A percentile compares a stretch with the other conserved stretches of the same genome.
phyloP scores from a whole-genome alignment of 2,888 invertebrate species.

The Catocala sponsa region DNA sequence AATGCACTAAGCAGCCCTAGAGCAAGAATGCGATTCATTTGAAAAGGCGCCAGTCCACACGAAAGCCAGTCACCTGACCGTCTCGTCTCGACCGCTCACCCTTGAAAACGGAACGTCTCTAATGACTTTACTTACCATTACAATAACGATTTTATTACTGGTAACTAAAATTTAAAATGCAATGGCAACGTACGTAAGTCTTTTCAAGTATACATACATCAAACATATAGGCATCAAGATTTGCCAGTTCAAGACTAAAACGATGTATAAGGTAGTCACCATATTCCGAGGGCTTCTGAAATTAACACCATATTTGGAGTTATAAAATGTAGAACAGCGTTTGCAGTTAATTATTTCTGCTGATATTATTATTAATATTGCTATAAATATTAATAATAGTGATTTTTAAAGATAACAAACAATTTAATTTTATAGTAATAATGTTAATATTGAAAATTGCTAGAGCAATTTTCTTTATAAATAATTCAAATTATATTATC shows the following conservation, averaged over 20 bases:
- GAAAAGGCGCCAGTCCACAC: constrained; percentile 73
- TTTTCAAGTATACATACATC: constrained; percentile 9
- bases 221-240: constrained; percentile 53
- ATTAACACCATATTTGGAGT: too few relatives aligned
- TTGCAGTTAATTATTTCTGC: too few relatives aligned
- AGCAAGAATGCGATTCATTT: constrained; percentile 78
- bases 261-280: constrained; percentile 33
- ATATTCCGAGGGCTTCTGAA: too few relatives aligned
- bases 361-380: too few relatives aligned
- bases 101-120: constrained; percentile 40
- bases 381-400: too few relatives aligned
- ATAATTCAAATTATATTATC: too few relatives aligned
- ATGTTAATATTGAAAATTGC: too few relatives aligned
- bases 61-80: constrained; percentile 79
- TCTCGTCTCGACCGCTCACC: constrained; percentile 49
- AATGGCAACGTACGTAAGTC: background rate
- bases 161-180: constrained; percentile 17
- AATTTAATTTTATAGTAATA: too few relatives aligned
- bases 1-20: constrained; percentile 37
- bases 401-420: too few relatives aligned
- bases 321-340: constrained; percentile 15
- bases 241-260: constrained; percentile 62
- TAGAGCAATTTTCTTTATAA: too few relatives aligned
- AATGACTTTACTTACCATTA: constrained; percentile 13
- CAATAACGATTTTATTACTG: constrained; percentile 20